phyloP scores from a whole-genome alignment of 2,888 invertebrate genomes.

The Leptinotarsa peninsularis region DNA sequence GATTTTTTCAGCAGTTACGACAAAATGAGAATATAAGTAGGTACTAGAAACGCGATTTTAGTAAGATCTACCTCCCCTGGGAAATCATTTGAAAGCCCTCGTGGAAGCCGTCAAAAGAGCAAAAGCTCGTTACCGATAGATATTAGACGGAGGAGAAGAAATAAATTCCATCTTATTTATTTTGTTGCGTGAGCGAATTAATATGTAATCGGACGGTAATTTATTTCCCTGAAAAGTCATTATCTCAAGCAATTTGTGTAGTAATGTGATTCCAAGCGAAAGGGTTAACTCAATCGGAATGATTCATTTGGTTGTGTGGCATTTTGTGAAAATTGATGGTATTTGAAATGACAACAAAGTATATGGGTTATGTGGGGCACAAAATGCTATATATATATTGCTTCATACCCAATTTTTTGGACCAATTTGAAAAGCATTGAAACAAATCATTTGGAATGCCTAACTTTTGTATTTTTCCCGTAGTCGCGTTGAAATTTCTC shows the following conservation, averaged over 20 bases:
- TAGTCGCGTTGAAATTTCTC: too few species aligned
- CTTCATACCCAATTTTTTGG: too few species aligned
- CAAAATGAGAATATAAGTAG: slow-evolving; percentile 16
- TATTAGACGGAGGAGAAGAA: slow-evolving; percentile 35
- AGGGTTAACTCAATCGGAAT: slow-evolving; percentile 38
- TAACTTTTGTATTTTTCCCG: too few species aligned
- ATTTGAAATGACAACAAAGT: not conserved
- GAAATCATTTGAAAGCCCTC: slow-evolving; percentile 48
- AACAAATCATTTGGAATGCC: too few species aligned
- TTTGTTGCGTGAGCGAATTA: slow-evolving; percentile 42
- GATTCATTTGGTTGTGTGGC: slow-evolving; percentile 1
- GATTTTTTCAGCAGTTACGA: slow-evolving; percentile 19
- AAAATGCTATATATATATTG: too few species aligned
- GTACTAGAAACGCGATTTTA: slow-evolving; percentile 24
- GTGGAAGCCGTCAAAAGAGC: slow-evolving; percentile 44
- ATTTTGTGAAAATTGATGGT: not conserved
- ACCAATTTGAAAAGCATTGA: too few species aligned
- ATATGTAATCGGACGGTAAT: slow-evolving; percentile 35
- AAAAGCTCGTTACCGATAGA: slow-evolving; percentile 44
- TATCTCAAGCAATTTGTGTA: slow-evolving; percentile 34
- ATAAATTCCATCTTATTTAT: slow-evolving; percentile 42
- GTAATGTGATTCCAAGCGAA: slow-evolving; percentile 38
- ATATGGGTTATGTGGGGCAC: too few species aligned
- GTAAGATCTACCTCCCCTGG: slow-evolving; percentile 42
- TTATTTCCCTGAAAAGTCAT: slow-evolving; percentile 40